Conservation (phyloP, 2,888 invertebrate genomes). For the Drosophila phalerata region DNA sequence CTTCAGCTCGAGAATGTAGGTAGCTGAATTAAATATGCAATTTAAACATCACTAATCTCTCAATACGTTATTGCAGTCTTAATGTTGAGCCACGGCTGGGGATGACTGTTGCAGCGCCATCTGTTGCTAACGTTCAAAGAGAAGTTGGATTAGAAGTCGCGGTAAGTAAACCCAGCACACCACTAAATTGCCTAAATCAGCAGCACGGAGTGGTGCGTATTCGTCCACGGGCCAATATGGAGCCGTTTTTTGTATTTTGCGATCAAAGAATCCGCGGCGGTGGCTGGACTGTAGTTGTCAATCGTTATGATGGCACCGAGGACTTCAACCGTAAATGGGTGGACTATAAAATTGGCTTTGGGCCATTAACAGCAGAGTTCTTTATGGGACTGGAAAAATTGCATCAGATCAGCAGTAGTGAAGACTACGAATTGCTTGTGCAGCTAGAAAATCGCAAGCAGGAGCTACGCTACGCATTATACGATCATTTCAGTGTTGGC, state of each 20-base stretch:
- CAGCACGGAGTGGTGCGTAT: slow-evolving; percentile 65
- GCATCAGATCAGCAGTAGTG: slow-evolving; percentile 57
- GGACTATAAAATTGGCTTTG: slow-evolving; percentile 70
- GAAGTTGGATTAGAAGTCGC: not conserved
- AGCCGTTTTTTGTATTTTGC: slow-evolving; percentile 67
- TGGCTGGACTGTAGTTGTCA: slow-evolving; percentile 63
- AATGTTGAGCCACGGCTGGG: slow-evolving; percentile 24
- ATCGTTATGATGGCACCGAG: slow-evolving; percentile 62
- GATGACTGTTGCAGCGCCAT: not conserved
- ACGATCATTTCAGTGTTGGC: slow-evolving; percentile 67
- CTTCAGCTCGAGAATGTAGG: slow-evolving; percentile 54
- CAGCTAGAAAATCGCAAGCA: slow-evolving; percentile 62
- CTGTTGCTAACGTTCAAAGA: not conserved
- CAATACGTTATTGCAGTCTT: slow-evolving; percentile 26
- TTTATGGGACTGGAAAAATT: slow-evolving; percentile 70
- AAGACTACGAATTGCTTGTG: slow-evolving; percentile 61
- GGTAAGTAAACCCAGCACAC: slow-evolving; percentile 29
- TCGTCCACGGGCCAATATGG: slow-evolving; percentile 23
- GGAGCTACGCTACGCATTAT: slow-evolving; percentile 55
- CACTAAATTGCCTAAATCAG: slow-evolving; percentile 59
- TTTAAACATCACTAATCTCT: not conserved
- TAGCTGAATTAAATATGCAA: not conserved
- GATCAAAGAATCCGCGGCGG: slow-evolving; percentile 64
- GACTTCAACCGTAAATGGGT: slow-evolving; percentile 67
- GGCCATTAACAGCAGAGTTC: slow-evolving; percentile 48